Evolutionary conservation across 1,140 invertebrate species (phyloP), one percentile per base, ranked within the genome.

Genomic region (Lucilia sericata): DNA sequence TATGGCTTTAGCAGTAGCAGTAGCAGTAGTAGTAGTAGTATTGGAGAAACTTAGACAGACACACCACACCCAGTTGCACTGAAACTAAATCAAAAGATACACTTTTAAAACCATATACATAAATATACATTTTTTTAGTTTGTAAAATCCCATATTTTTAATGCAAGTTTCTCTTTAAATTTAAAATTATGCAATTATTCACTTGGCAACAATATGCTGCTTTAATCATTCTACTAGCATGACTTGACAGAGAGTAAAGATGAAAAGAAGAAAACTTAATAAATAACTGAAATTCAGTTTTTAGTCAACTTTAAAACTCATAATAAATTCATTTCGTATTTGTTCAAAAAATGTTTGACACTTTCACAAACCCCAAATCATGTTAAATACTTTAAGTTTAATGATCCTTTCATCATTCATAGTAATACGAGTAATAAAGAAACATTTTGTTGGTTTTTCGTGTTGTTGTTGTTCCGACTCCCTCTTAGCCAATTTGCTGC

Each of bases 161-260:
- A n/a, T 60, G 55, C 13, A 17, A 60, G 13, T 60, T 60, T 14
- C 51, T 17, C 5, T 60, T 60, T 60, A 60, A 60, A 60, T 60
- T 60, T 60, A 60, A 60, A 60, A n/a, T 60, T 60, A n/a, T 60
- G 55, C 55, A 60, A 60, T 60, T 60, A 60, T 60, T 60, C 55
- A 60, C 55, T n/a, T 60, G 55, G 55, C 55, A 60, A 60, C 55
- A 60, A 60, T 60, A 60, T 60, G 55, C n/a, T 60, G 55, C 55
- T n/a, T 60, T 60, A 60, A 60, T 60, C 17, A n/a, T 60, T 60
- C n/a, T 60, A 14, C 55, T 17, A 60, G 3, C n/a, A 60, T n/a
- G 13, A 60, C 5, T n/a, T n/a, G 55, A n/a, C 3, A 14, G 14
- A 7, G 14, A 60, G 14, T 14, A 60, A 14, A 60, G 17, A 60